These are phyloP conservation scores for Oreonectes daqikongensis DNA, from an alignment of 2,797 vertebrate genomes.

Conservation along the genomic window DNA sequence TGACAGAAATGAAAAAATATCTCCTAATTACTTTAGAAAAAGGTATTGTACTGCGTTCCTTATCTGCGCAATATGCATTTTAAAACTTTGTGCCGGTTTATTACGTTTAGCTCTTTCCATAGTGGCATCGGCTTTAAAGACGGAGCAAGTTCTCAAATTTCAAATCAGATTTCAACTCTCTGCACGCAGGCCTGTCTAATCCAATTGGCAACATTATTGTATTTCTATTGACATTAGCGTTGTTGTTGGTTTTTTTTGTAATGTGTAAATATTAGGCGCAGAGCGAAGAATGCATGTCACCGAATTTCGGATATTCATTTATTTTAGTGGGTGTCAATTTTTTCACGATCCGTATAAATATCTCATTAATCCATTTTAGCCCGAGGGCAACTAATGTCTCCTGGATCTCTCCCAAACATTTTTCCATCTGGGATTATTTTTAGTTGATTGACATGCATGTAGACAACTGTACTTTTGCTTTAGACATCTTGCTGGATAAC, in stretches of 20 bases:
- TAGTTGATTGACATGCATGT: neutral
- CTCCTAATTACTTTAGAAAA: conserved; percentile 86
- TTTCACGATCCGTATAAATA: conserved; percentile 46
- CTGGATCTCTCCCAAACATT: neutral
- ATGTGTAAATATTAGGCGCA: conserved; percentile 79
- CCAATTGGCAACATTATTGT: conserved; percentile 81
- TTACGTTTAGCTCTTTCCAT: conserved; percentile 76
- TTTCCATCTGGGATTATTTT: neutral
- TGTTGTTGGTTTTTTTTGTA: conserved; percentile 81
- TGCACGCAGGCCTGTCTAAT: conserved; percentile 75
- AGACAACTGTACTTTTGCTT: neutral
- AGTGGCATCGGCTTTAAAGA: conserved; percentile 77
- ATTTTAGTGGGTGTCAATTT: conserved; percentile 60
- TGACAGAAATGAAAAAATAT: conserved; percentile 86
- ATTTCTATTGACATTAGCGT: conserved; percentile 85
- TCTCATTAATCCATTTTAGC: neutral
- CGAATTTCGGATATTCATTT: conserved; percentile 69
- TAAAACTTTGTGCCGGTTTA: conserved; percentile 80
- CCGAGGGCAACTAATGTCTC: neutral
- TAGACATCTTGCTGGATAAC: neutral
- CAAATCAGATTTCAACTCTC: conserved; percentile 81
- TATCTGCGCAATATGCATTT: conserved; percentile 86
- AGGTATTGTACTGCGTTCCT: conserved; percentile 79
- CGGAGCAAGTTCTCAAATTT: conserved; percentile 83
- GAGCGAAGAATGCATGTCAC: conserved; percentile 65